phyloP scores from a whole-genome alignment of 2,888 invertebrate genomes.

The Desoria tigrina region DNA sequence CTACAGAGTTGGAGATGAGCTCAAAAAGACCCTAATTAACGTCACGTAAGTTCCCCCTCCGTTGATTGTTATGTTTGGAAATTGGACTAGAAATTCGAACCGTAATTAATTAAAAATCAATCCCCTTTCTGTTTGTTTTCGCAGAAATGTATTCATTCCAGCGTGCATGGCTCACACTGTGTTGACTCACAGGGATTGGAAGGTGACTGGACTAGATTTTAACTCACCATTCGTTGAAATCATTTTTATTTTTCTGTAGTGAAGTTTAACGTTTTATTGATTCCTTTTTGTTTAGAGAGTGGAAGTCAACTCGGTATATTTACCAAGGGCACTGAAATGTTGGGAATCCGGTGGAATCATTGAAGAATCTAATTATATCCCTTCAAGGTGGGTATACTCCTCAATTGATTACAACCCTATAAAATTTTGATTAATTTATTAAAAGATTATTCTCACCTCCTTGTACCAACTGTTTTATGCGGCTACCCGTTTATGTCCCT shows the following conservation, averaged over 20 bases:
- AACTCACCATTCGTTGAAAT: no score
- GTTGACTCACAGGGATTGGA: conserved; percentile 83
- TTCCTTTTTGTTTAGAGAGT: no score
- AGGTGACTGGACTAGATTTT: no score
- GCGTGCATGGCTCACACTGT: conserved; percentile 91
- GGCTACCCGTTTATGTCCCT: no score
- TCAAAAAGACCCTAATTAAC: conserved; percentile 76
- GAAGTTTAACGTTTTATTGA: no score
- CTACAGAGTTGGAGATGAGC: conserved; percentile 82
- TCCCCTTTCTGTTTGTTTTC: not conserved
- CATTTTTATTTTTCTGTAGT: no score
- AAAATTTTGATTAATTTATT: not conserved
- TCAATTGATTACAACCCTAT: not conserved
- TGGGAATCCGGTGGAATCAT: conserved; percentile 67
- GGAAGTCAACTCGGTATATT: conserved; percentile 77
- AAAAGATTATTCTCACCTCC: no score
- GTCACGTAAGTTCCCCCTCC: conserved; percentile 64
- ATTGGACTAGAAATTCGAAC: not conserved
- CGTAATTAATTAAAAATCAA: not conserved
- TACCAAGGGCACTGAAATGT: conserved; percentile 81
- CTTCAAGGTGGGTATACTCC: conserved; percentile 41
- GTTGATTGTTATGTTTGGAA: not conserved
- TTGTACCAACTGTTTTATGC: no score
- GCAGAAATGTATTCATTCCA: conserved; percentile 81
- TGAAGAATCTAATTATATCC: conserved; percentile 48